A percentile compares a stretch with the other conserved stretches of the same genome.
Evolutionary conservation across 2,797 vertebrate species (phyloP).

Genomic region (Distichodus sexfasciatus): DNA sequence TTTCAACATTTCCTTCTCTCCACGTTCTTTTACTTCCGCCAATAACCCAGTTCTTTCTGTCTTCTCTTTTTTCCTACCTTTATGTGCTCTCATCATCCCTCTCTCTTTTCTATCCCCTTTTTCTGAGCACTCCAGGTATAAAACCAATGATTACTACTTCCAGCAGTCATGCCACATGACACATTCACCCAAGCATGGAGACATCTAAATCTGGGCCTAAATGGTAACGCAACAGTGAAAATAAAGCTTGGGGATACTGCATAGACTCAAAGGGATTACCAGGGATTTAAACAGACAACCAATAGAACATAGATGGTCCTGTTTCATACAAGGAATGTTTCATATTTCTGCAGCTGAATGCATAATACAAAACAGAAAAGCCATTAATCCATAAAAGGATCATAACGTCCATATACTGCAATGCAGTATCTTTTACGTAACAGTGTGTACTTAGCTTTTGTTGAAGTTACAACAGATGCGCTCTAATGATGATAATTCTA

Average conservation of each 20-base stretch:
- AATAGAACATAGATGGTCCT: not conserved
- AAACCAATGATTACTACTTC: too few relatives aligned
- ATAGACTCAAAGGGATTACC: not conserved
- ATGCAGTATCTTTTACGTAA: slow-evolving; percentile 8
- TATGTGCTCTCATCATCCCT: too few relatives aligned
- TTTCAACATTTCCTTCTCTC: too few relatives aligned
- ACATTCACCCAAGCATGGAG: too few relatives aligned
- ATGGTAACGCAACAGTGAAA: not conserved
- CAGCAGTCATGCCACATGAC: too few relatives aligned
- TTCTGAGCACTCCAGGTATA: too few relatives aligned
- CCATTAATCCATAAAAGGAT: not conserved
- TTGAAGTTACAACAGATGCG: not conserved
- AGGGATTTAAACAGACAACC: not conserved
- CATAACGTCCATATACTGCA: slow-evolving; percentile 4
- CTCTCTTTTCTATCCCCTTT: too few relatives aligned
- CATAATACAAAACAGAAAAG: not conserved
- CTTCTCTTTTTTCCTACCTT: too few relatives aligned
- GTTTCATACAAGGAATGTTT: not conserved
- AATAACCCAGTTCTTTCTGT: too few relatives aligned
- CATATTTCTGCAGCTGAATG: not conserved
- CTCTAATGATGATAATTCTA: not conserved
- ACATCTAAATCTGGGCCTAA: too few relatives aligned
- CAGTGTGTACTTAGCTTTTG: not conserved
- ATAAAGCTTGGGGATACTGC: not conserved
- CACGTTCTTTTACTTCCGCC: too few relatives aligned